Percentiles rank a stretch among this genome's conserved stretches.
Evolutionary conservation across 2,797 vertebrate genomes (phyloP).

Genomic region (Petrocephalus schoutedeni): DNA sequence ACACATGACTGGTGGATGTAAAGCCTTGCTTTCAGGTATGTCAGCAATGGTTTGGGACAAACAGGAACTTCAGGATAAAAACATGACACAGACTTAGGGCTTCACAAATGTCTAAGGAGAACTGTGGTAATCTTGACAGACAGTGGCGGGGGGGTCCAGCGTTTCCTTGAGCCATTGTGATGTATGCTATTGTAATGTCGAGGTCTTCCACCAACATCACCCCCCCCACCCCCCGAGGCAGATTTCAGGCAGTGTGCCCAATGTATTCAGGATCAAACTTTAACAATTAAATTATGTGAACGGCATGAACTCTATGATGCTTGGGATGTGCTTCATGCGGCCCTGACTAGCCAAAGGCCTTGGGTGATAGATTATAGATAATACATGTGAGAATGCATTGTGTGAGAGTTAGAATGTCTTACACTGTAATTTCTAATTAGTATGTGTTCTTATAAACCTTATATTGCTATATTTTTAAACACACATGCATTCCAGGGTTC

Average conservation of each 20-base stretch:
- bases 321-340: neutral
- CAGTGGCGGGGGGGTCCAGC: neutral
- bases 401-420: too few species aligned
- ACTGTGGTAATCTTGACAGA: neutral
- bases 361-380: neutral
- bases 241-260: neutral
- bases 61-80: neutral
- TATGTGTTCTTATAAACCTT: neutral
- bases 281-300: neutral
- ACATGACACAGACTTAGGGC: neutral
- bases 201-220: neutral
- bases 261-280: neutral
- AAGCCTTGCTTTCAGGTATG: neutral
- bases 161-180: neutral
- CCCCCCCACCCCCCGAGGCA: neutral
- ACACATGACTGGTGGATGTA: neutral
- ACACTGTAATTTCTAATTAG: neutral
- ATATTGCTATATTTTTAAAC: neutral
- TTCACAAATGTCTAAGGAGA: neutral
- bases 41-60: neutral
- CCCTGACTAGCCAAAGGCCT: neutral
- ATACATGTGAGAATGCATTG: neutral
- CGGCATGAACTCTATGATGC: neutral
- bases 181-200: neutral
- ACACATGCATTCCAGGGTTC: slow-evolving; percentile 32